Conservation (phyloP, 1,140 invertebrate species). For the Fopius arisanus region DNA sequence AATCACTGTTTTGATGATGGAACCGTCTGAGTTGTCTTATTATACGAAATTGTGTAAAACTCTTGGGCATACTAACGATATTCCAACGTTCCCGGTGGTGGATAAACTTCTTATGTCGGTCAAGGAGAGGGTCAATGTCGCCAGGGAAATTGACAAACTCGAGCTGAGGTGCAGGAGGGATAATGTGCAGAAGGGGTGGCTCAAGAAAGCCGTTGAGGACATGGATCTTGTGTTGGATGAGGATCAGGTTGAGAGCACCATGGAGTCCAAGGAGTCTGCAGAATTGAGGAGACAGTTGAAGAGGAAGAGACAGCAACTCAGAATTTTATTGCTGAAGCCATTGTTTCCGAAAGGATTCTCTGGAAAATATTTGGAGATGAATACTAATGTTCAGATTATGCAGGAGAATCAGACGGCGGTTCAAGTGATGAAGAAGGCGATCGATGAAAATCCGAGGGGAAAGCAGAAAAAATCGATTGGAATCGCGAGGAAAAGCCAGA, state of each 20-base stretch:
- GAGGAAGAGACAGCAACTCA: constrained; percentile 68
- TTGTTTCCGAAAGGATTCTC: constrained; percentile 75
- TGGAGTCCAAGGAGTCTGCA: constrained; percentile 56
- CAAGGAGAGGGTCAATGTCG: constrained; percentile 78
- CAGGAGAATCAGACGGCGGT: constrained; percentile 61
- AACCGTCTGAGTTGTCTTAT: constrained; percentile 81
- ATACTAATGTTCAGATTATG: constrained; percentile 41
- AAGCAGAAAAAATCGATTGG: constrained; percentile 40
- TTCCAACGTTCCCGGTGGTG: constrained; percentile 84
- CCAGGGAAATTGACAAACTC: constrained; percentile 80
- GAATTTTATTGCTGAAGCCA: constrained; percentile 68
- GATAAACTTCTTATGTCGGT: constrained; percentile 72
- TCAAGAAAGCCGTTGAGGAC: constrained; percentile 82
- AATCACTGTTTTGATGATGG: constrained; percentile 90
- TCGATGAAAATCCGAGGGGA: constrained; percentile 45
- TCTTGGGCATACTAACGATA: constrained; percentile 81
- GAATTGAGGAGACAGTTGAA: constrained; percentile 61
- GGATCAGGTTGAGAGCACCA: constrained; percentile 63
- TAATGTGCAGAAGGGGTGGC: constrained; percentile 80
- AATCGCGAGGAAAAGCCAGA: constrained; percentile 19
- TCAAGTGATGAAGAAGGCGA: constrained; percentile 66
- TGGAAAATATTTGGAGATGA: constrained; percentile 71
- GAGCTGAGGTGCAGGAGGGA: constrained; percentile 74
- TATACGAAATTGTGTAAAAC: constrained; percentile 86
- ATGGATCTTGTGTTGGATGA: constrained; percentile 89